A percentile compares a stretch with the other conserved stretches of the same genome.
Conservation (phyloP, 2,888 invertebrate species). For the Oscheius sp. region DNA sequence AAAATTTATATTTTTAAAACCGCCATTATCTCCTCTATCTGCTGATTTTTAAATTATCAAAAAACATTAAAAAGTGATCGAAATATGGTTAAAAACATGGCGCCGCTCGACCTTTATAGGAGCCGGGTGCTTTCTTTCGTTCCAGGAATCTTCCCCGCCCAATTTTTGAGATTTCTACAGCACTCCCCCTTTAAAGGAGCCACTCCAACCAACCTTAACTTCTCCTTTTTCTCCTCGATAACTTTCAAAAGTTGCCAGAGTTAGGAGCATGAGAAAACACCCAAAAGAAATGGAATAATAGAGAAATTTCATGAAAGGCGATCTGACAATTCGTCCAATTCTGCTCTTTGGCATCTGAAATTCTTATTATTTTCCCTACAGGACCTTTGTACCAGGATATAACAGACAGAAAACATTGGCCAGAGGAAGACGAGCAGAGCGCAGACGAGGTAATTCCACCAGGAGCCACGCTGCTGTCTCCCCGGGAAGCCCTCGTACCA, state of each 20-base stretch:
- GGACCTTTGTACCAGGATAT: constrained; percentile 59
- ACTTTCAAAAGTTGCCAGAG: constrained; percentile 74
- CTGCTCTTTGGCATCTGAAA: constrained; percentile 74
- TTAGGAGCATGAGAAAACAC: constrained; percentile 76
- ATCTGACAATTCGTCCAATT: constrained; percentile 76
- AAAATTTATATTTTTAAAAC: no score
- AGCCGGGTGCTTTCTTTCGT: no score
- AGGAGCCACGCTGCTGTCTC: constrained; percentile 58
- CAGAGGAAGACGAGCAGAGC: constrained; percentile 76
- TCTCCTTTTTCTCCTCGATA: constrained; percentile 67
- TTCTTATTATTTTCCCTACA: background rate
- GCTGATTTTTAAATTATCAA: no score
- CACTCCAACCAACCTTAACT: constrained; percentile 33
- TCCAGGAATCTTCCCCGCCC: no score
- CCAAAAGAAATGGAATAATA: constrained; percentile 78
- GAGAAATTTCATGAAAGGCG: constrained; percentile 78
- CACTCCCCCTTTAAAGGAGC: no score
- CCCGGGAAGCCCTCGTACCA: constrained; percentile 78
- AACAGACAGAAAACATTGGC: constrained; percentile 75
- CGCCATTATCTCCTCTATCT: no score
- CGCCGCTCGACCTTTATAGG: no score
- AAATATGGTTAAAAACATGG: no score
- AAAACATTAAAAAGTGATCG: no score
- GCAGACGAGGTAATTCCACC: constrained; percentile 75
- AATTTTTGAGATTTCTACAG: no score